Conservation (phyloP, 2,113 vertebrate species). For the Otis tarda region DNA sequence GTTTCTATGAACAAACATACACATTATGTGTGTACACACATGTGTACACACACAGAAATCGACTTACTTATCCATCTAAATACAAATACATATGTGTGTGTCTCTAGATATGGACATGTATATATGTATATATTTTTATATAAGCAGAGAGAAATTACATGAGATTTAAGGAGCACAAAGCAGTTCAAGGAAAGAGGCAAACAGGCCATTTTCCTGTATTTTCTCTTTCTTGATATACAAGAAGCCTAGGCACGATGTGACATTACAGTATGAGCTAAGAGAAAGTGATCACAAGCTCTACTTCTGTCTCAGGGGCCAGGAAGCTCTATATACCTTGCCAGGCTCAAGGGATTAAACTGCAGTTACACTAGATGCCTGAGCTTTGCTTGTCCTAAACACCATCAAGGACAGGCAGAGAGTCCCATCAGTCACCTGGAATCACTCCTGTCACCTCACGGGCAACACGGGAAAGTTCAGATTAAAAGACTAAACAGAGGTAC, state of each 20-base stretch:
- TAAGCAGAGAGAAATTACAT: background rate
- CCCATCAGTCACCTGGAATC: slow-evolving; percentile 18
- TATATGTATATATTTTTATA: background rate
- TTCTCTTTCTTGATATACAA: background rate
- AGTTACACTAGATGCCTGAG: background rate
- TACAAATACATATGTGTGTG: background rate
- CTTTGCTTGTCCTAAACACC: background rate
- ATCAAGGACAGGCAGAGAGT: background rate
- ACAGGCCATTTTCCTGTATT: background rate
- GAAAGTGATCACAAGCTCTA: background rate
- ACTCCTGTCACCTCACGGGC: background rate
- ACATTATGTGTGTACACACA: background rate
- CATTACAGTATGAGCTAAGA: background rate
- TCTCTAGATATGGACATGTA: background rate
- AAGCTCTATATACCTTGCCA: background rate
- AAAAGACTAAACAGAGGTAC: background rate
- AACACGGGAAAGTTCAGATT: background rate
- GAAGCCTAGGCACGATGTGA: background rate
- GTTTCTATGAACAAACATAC: background rate
- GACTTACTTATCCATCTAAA: background rate
- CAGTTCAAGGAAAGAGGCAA: background rate
- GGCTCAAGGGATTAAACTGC: background rate
- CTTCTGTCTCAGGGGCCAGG: background rate
- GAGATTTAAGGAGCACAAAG: background rate
- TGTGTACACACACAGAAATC: background rate